phyloP scores from a whole-genome alignment of 2,113 vertebrate genomes.

The Gavialis gangeticus region DNA sequence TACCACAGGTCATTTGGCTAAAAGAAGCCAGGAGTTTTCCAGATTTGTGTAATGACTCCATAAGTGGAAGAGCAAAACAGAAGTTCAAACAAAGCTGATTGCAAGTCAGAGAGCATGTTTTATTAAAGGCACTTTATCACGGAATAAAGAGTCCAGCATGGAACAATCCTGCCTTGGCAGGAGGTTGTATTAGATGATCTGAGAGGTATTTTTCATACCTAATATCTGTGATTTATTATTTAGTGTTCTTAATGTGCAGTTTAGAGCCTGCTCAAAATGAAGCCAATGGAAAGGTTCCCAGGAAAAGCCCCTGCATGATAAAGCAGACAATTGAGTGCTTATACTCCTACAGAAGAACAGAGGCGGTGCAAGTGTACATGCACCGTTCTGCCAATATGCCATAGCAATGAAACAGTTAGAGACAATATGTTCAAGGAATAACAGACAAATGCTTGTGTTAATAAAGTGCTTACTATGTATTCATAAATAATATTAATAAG shows the following conservation, averaged over 20 bases:
- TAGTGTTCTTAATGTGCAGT: background rate
- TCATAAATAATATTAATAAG: no score
- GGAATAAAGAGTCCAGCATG: background rate
- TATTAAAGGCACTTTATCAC: constrained; percentile 37
- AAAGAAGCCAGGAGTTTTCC: constrained; percentile 40
- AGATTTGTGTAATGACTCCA: constrained; percentile 51
- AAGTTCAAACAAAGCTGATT: constrained; percentile 33
- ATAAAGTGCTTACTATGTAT: no score
- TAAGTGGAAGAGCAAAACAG: constrained; percentile 56
- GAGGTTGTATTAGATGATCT: constrained; percentile 16
- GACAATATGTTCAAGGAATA: no score
- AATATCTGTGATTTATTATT: constrained; percentile 19
- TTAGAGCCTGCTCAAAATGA: background rate
- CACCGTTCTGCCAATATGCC: background rate
- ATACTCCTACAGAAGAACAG: rapidly evolving
- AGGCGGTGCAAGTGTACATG: background rate
- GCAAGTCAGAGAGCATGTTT: constrained; percentile 30
- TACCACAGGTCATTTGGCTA: constrained; percentile 65
- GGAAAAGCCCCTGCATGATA: no score
- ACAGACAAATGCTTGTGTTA: no score
- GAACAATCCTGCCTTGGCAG: constrained; percentile 34
- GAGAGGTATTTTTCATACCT: constrained; percentile 12
- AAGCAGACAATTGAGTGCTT: background rate
- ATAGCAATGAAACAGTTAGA: background rate
- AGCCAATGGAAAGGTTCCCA: background rate